A percentile compares a stretch with the other conserved stretches of the same genome.
Evolutionary conservation across 2,888 invertebrate genomes (phyloP).

Genomic region (Euplexia lucipara): DNA sequence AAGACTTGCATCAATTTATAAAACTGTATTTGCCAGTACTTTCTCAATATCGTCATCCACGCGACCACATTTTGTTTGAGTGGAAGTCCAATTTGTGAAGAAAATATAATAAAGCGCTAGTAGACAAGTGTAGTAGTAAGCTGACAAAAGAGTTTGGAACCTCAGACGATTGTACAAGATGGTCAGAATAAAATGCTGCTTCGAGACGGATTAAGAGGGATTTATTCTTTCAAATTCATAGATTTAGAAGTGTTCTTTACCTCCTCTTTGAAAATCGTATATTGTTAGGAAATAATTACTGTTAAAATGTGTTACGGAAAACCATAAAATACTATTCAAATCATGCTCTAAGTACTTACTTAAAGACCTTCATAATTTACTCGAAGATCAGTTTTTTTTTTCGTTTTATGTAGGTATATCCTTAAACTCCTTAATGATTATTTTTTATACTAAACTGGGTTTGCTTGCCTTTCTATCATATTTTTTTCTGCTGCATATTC

Average conservation of each 20-base stretch:
- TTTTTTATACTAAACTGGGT: too few relatives aligned
- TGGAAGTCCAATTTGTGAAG: constrained; percentile 72
- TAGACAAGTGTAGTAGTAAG: constrained; percentile 73
- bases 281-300: neutral
- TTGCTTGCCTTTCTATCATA: too few relatives aligned
- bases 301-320: neutral
- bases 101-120: constrained; percentile 74
- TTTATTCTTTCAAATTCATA: constrained; percentile 74
- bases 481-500: too few relatives aligned
- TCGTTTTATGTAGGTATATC: too few relatives aligned
- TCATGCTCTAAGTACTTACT: too few relatives aligned
- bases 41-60: constrained; percentile 22
- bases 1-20: constrained; percentile 13
- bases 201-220: constrained; percentile 75
- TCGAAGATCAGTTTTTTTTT: too few relatives aligned
- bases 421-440: too few relatives aligned
- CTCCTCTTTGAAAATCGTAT: constrained; percentile 21
- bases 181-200: constrained; percentile 77
- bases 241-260: constrained; percentile 67
- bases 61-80: constrained; percentile 59
- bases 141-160: constrained; percentile 79
- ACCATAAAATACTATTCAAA: neutral
- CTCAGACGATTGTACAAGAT: constrained; percentile 78
- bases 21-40: constrained; percentile 6
- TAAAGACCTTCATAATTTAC: too few relatives aligned